Conservation (phyloP, 2,888 invertebrate genomes). For the Xanthia icteritia region DNA sequence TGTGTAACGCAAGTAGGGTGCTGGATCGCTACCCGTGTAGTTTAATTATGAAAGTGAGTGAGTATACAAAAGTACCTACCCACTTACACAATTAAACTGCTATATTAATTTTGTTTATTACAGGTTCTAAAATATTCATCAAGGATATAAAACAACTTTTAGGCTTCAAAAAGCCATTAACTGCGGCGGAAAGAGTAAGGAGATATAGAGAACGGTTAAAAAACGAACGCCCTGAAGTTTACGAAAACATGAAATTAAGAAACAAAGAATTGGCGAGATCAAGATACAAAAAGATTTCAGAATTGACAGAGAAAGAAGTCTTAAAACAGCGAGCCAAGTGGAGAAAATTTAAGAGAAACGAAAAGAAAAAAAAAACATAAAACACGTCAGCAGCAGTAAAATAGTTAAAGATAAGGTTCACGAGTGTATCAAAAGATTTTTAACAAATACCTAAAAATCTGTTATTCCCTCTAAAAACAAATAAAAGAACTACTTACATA, state of each 20-base stretch:
- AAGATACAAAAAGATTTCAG: neutral
- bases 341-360: neutral
- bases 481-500: neutral
- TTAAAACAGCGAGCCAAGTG: conserved; percentile 3
- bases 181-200: neutral
- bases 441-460: neutral
- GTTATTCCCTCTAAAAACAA: no score
- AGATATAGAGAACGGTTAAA: conserved; percentile 19
- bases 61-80: neutral
- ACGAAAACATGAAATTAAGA: neutral
- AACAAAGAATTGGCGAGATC: neutral
- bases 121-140: neutral
- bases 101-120: conserved; percentile 11
- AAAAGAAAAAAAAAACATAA: neutral
- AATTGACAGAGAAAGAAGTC: neutral
- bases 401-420: neutral
- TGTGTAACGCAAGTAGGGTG: no score
- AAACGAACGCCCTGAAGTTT: conserved; percentile 7
- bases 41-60: conserved; percentile 2
- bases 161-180: neutral
- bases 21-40: neutral
- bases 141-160: conserved; percentile 3
- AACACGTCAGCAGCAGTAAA: neutral
- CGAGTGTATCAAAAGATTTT: no score
- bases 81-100: neutral